Evolutionary conservation across 2,888 invertebrate species (phyloP).

Genomic region (Meteorus colon): DNA sequence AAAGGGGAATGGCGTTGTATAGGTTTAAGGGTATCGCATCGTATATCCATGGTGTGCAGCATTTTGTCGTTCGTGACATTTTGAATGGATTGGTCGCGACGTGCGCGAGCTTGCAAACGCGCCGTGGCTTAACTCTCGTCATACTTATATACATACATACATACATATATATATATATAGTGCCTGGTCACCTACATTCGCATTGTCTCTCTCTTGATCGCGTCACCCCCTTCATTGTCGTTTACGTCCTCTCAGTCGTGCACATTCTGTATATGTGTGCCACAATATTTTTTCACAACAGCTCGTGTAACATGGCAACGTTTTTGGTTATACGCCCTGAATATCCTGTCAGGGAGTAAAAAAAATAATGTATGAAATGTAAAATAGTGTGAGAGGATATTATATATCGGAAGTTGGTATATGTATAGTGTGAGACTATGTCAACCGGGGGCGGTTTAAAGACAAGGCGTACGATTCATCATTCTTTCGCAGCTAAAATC

Average conservation of each 20-base stretch:
- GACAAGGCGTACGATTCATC: conserved; percentile 58
- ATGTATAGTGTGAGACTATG: neutral
- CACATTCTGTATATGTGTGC: neutral
- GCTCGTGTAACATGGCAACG: conserved; percentile 1
- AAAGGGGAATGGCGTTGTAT: conserved; percentile 17
- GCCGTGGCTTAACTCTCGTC: conserved; percentile 63
- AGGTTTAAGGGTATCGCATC: conserved; percentile 5
- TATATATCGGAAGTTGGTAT: conserved; percentile 8
- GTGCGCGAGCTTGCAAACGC: conserved; percentile 65
- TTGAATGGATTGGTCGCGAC: conserved; percentile 61
- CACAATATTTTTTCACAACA: neutral
- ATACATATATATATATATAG: conserved; percentile 5
- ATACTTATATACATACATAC: conserved; percentile 22
- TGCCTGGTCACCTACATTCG: conserved; percentile 57
- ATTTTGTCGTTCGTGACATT: conserved; percentile 64
- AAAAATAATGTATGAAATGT: neutral
- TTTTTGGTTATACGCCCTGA: conserved; percentile 13
- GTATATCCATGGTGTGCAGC: neutral
- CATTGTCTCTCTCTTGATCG: conserved; percentile 22
- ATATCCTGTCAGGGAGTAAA: neutral
- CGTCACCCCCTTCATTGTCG: neutral
- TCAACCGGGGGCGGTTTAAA: conserved; percentile 48
- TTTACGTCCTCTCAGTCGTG: neutral
- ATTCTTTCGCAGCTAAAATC: conserved; percentile 50
- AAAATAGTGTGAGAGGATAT: neutral